These are phyloP conservation scores for Epizoanthus illoricatus DNA, from an alignment of 92 coral and sea anemone genomes.

Conservation along the genomic window DNA sequence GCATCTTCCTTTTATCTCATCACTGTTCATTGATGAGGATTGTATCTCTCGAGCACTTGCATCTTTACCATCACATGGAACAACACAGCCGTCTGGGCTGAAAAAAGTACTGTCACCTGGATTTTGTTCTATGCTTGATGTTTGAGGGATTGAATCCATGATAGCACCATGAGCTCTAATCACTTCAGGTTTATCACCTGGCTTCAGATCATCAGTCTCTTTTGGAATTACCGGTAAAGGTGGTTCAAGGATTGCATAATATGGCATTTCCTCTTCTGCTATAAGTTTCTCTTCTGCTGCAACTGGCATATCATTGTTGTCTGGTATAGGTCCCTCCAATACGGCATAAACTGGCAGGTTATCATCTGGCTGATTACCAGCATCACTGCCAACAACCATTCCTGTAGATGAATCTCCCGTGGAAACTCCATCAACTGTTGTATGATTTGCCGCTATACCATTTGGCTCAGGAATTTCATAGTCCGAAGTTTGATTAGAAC, in stretches of 20 bases:
- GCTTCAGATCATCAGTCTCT: slow-evolving; percentile 15
- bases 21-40: not conserved
- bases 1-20: not conserved
- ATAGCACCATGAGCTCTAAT: not conserved
- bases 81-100: not conserved
- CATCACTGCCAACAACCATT: not conserved
- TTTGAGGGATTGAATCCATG: not conserved
- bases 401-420: not conserved
- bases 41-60: not conserved
- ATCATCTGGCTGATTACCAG: not conserved
- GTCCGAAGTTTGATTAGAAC: not conserved
- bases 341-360: slow-evolving; percentile 63
- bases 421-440: not conserved
- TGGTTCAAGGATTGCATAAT: slow-evolving; percentile 44
- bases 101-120: not conserved
- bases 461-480: not conserved
- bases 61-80: not conserved
- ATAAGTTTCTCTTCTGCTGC: not conserved
- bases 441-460: too few species aligned
- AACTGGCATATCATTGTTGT: not conserved
- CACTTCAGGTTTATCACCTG: not conserved
- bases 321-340: slow-evolving; percentile 43
- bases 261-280: slow-evolving; percentile 8
- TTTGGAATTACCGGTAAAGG: slow-evolving; percentile 24
- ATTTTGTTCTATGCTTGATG: not conserved